Percentiles rank a stretch among this genome's conserved stretches.
Evolutionary conservation across 2,888 invertebrate species (phyloP).

Genomic region (Xylota segnis): DNA sequence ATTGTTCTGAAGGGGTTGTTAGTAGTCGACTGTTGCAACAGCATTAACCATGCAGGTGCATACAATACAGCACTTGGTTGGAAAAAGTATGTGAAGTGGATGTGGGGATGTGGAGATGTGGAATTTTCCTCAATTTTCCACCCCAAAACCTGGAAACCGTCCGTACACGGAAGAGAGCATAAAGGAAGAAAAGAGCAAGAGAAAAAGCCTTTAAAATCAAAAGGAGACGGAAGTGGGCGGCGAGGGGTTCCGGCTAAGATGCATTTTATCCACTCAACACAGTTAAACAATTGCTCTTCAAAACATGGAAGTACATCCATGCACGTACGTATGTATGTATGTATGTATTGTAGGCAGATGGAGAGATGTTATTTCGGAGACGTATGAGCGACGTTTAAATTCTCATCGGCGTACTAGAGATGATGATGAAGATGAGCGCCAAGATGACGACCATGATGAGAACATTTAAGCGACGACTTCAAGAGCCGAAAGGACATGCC

Average conservation of each 20-base stretch:
- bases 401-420: conserved; percentile 46
- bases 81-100: conserved; percentile 68
- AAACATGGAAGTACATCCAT: conserved; percentile 33
- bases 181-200: conserved; percentile 15
- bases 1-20: conserved; percentile 6
- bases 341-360: conserved; percentile 13
- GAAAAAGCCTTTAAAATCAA: conserved; percentile 50
- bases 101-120: conserved; percentile 11
- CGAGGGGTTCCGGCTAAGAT: conserved; percentile 45
- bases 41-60: conserved; percentile 52
- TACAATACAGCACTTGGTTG: conserved; percentile 61
- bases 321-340: too few species aligned
- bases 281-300: conserved; percentile 75
- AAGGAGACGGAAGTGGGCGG: conserved; percentile 10
- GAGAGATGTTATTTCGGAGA: conserved; percentile 39
- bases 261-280: conserved; percentile 71
- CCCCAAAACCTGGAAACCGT: conserved; percentile 8
- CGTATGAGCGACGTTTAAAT: conserved; percentile 61
- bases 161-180: conserved; percentile 44
- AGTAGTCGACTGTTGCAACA: conserved; percentile 60
- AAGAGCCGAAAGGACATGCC: conserved; percentile 53
- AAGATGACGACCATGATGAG: conserved; percentile 26
- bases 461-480: conserved; percentile 40
- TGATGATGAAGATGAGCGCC: conserved; percentile 14
- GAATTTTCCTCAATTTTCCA: conserved; percentile 26